These are phyloP conservation scores for Sphinx pinastri DNA, from an alignment of 2,888 invertebrate genomes.

Conservation along the genomic window DNA sequence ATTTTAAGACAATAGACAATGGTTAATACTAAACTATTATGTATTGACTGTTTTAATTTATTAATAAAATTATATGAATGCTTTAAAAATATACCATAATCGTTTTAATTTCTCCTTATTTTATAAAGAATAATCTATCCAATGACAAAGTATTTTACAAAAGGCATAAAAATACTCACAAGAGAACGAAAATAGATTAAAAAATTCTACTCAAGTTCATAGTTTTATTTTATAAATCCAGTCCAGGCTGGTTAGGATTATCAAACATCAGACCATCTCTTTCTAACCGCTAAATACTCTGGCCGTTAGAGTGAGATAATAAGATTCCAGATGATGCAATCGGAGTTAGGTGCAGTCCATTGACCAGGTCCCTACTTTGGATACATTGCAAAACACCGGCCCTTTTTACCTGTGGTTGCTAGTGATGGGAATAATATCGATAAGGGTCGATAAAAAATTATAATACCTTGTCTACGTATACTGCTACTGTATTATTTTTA, in stretches of 20 bases:
- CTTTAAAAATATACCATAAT: no score
- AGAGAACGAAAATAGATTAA: not conserved
- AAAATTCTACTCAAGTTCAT: not conserved
- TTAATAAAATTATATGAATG: no score
- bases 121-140: no score
- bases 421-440: not conserved
- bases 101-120: no score
- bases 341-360: not conserved
- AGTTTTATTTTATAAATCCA: slow-evolving; percentile 7
- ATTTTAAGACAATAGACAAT: no score
- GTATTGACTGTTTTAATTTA: no score
- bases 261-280: not conserved
- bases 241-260: not conserved
- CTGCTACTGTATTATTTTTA: not conserved
- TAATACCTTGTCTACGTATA: no score
- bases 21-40: no score
- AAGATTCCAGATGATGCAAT: not conserved
- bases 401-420: not conserved
- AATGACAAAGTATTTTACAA: no score
- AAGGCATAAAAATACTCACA: not conserved
- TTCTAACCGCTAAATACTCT: not conserved
- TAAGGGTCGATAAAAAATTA: not conserved
- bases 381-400: slow-evolving; percentile 17
- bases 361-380: not conserved
- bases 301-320: not conserved